Evolutionary conservation across 2,797 vertebrate species (phyloP).

Genomic region (Siniperca scherzeri): DNA sequence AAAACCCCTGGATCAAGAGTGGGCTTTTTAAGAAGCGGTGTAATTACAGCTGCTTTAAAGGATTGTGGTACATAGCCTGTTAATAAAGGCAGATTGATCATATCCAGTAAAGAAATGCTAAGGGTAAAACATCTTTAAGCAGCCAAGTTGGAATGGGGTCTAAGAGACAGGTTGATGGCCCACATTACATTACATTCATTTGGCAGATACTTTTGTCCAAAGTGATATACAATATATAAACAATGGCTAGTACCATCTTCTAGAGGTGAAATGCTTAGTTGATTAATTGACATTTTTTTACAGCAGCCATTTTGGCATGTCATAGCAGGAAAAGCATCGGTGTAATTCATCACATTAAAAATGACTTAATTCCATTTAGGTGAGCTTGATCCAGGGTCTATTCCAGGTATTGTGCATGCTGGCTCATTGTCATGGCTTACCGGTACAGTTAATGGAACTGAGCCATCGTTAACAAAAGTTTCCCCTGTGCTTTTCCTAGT

Average conservation of each 20-base stretch:
- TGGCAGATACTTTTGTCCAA: neutral
- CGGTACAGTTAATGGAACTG: neutral
- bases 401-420: neutral
- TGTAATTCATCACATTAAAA: neutral
- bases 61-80: too few species aligned
- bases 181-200: neutral
- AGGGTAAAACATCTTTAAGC: too few species aligned
- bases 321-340: too few species aligned
- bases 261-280: neutral
- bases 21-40: too few species aligned
- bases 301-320: neutral
- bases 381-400: neutral
- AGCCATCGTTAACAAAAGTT: constrained; percentile 4
- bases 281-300: neutral
- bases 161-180: too few species aligned
- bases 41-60: too few species aligned
- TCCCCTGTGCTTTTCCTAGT: neutral
- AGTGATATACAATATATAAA: neutral
- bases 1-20: too few species aligned
- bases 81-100: too few species aligned
- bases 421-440: neutral
- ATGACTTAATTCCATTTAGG: neutral
- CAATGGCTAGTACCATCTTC: neutral
- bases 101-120: too few species aligned
- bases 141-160: too few species aligned